These are phyloP conservation scores for Tiliacea citrago DNA, from an alignment of 2,888 invertebrate genomes.

Conservation along the genomic window DNA sequence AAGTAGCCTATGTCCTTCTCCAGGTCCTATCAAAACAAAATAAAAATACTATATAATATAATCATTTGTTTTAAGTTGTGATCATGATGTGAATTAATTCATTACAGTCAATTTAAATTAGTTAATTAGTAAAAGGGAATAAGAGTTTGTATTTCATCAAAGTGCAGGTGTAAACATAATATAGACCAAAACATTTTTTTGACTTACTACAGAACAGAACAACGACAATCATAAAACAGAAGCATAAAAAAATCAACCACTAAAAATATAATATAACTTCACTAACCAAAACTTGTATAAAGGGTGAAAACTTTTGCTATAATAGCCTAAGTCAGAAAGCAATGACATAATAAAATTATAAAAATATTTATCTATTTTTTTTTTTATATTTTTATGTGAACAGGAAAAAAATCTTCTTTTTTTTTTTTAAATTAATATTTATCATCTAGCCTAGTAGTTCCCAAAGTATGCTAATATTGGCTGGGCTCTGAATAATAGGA, in stretches of 20 bases:
- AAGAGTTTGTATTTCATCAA: neutral
- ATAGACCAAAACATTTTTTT: neutral
- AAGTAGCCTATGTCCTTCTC: neutral
- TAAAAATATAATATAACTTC: neutral
- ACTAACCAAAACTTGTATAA: neutral
- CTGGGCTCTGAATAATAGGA: too few species aligned
- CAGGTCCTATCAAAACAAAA: neutral
- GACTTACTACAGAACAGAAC: too few species aligned
- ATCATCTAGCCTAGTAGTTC: too few species aligned
- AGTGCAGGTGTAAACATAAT: neutral
- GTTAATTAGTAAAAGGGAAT: neutral
- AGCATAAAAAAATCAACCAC: neutral
- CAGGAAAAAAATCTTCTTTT: too few species aligned
- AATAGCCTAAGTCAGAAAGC: neutral
- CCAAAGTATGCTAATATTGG: too few species aligned
- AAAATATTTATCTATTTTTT: neutral
- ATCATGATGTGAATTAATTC: neutral
- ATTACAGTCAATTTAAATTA: constrained; percentile 5
- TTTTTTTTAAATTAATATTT: too few species aligned
- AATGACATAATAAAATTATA: neutral
- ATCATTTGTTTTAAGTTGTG: neutral
- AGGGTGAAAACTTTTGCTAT: neutral
- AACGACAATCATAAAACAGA: neutral
- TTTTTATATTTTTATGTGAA: neutral
- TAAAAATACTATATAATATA: neutral